Percentiles rank a stretch among this genome's conserved stretches.
Conservation (phyloP, 2,113 vertebrate genomes). For the Plecturocebus donacophilus region DNA sequence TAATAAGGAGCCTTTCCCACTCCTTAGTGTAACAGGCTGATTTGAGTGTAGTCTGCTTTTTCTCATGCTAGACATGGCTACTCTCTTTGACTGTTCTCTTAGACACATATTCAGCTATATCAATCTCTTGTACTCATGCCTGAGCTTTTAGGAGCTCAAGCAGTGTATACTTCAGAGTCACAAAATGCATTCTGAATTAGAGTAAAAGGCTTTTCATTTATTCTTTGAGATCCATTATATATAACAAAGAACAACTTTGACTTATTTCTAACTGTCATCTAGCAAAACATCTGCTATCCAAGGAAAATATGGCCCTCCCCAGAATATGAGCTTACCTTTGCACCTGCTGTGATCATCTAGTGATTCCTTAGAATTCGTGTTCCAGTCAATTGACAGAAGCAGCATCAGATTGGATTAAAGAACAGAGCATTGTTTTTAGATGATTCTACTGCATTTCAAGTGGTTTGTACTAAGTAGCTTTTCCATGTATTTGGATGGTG, state of each 20-base stretch:
- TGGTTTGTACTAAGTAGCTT: not conserved
- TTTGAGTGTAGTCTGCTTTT: not conserved
- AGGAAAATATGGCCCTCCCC: conserved; percentile 61
- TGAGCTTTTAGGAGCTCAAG: conserved; percentile 57
- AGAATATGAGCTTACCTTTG: conserved; percentile 44
- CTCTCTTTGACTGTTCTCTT: conserved; percentile 13
- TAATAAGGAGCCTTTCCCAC: not conserved
- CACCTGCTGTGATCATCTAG: conserved; percentile 21
- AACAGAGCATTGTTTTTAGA: not conserved
- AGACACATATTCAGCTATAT: conserved; percentile 9
- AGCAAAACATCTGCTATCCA: conserved; percentile 71
- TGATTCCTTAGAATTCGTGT: conserved; percentile 46
- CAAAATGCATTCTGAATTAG: conserved; percentile 61
- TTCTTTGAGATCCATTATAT: conserved; percentile 73
- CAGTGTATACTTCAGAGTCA: conserved; percentile 6
- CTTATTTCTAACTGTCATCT: conserved; percentile 79
- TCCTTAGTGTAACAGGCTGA: not conserved
- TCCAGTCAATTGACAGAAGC: conserved; percentile 41
- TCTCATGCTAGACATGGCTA: not conserved
- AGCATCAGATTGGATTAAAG: conserved; percentile 44
- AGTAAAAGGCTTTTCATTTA: conserved; percentile 64
- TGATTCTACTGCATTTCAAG: conserved; percentile 32
- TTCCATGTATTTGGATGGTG: not conserved
- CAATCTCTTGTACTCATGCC: not conserved
- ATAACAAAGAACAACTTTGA: conserved; percentile 76